Conservation (phyloP, 2,113 vertebrate species). For the Neogobius melanostomus region DNA sequence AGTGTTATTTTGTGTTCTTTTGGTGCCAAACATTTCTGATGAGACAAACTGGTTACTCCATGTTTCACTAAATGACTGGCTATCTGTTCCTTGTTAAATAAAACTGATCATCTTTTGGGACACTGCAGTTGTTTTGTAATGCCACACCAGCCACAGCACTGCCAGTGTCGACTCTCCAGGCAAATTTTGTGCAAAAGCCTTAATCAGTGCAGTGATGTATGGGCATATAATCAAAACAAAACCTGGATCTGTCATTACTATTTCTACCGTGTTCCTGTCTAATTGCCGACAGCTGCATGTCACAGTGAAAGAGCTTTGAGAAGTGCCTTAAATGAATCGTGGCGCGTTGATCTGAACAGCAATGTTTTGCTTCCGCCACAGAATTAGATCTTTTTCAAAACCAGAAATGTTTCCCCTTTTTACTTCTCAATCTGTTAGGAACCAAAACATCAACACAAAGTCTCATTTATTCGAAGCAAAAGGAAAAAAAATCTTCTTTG, state of each 20-base stretch:
- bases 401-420: not conserved
- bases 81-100: too few species aligned
- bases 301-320: slow-evolving; percentile 51
- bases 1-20: too few species aligned
- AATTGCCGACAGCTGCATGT: slow-evolving; percentile 62
- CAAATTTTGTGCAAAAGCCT: not conserved
- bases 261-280: not conserved
- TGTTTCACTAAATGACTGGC: too few species aligned
- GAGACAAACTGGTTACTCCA: too few species aligned
- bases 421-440: slow-evolving; percentile 13
- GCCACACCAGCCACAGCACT: not conserved
- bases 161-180: not conserved
- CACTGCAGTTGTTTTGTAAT: not conserved
- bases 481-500: not conserved
- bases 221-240: slow-evolving; percentile 5
- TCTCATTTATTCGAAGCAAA: not conserved
- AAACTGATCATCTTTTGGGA: not conserved
- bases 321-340: slow-evolving; percentile 45
- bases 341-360: slow-evolving; percentile 20
- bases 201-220: slow-evolving; percentile 3
- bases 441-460: slow-evolving; percentile 13
- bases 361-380: slow-evolving; percentile 11
- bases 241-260: slow-evolving; percentile 57
- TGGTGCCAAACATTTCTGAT: too few species aligned
- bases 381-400: slow-evolving; percentile 15